Evolutionary conservation across 2,797 vertebrate genomes (phyloP).

Genomic region (Stomatorhinus walkeri): DNA sequence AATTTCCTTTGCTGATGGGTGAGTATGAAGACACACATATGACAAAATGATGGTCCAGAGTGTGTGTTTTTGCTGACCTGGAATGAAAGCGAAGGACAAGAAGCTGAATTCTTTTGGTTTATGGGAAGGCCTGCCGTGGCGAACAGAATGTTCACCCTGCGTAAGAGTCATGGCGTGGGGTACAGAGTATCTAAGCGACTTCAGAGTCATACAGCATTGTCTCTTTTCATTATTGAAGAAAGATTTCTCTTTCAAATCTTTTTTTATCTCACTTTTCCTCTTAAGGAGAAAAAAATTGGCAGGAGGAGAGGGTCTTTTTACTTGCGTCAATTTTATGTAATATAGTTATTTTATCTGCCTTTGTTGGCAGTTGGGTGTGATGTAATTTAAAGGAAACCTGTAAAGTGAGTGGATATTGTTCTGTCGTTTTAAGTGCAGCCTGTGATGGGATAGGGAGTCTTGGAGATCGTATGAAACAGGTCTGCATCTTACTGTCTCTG

Average conservation of each 20-base stretch:
- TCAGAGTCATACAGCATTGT: not conserved
- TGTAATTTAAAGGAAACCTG: not conserved
- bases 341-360: not conserved
- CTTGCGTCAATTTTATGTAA: not conserved
- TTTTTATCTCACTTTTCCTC: not conserved
- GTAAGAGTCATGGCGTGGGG: not conserved
- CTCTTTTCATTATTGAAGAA: not conserved
- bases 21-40: not conserved
- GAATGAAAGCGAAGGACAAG: not conserved
- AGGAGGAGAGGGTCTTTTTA: not conserved
- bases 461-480: not conserved
- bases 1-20: not conserved
- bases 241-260: slow-evolving; percentile 4
- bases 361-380: not conserved
- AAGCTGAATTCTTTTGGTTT: not conserved
- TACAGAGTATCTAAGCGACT: not conserved
- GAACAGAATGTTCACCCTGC: not conserved
- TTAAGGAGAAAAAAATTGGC: not conserved
- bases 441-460: not conserved
- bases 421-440: not conserved
- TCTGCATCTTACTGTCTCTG: not conserved
- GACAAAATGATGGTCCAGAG: not conserved
- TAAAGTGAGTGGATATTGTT: not conserved
- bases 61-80: not conserved
- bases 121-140: not conserved